Base-by-base conservation (phyloP, 2,888 invertebrate genomes). In the Synergus laeviventris region DNA sequence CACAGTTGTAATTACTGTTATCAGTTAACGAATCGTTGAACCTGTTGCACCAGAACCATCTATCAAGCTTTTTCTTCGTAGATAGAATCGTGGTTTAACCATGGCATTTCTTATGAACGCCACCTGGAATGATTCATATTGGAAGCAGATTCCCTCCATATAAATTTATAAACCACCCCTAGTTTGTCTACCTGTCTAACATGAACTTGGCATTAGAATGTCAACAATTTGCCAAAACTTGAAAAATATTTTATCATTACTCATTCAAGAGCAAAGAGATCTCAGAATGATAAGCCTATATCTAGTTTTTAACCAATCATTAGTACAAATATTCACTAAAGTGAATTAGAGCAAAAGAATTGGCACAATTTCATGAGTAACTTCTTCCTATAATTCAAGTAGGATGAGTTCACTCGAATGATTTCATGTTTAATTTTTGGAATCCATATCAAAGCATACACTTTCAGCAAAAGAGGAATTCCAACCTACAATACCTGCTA, bases 1-100 rank as follows among this genome's bases (percentile, higher is more conserved):
- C 87, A 86, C 82, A 81, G 82, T 81, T 78, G 82, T 84, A 90
- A 89, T 90, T 87, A 89, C 88, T 87, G 86, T 89, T 89, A 89
- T 90, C 89, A 86, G 84, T 83, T 84, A 83, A 79, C 81, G 78
- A 81, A 84, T 84, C 81, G 81, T 76, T 82, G 82, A 86, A 87
- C 87, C 88, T 88, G 87, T 87, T 87, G 86, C 84, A 86, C 84
- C 80, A 81, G 77, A 84, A 82, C 81, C 82, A 85, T 85, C 80
- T 82, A 83, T 84, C 82, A 81, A 79, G 82, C 76, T 80, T 79
- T 77, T 79, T 70, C 31, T 49, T 14, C 16, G n/a, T n/a, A 70
- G 38, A 42, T 8, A 42, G 18, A 64, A 42, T 64, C 39, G 38
- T 39, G 11, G n/a, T 38, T 62, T 38, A 39, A 18, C 62, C 4